These are phyloP conservation scores for Cryptus viduatorius DNA, from an alignment of 2,888 invertebrate genomes.

Conservation along the genomic window DNA sequence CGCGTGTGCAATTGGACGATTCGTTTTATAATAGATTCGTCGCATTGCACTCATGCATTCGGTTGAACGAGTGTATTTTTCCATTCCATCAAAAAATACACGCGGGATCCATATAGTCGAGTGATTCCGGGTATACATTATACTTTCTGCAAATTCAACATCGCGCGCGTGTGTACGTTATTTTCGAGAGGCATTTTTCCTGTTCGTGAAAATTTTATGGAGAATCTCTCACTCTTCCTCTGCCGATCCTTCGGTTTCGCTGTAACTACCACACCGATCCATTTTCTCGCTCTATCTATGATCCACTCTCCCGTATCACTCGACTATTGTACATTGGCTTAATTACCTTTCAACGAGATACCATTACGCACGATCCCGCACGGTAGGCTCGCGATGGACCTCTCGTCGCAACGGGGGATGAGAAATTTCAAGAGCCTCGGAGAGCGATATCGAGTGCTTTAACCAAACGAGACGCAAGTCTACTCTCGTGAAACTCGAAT, in stretches of 20 bases:
- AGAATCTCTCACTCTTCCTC: background rate
- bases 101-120: background rate
- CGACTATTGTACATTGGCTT: conserved; percentile 25
- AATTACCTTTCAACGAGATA: conserved; percentile 33
- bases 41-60: background rate
- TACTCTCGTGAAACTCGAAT: background rate
- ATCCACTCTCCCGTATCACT: conserved; percentile 6
- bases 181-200: background rate
- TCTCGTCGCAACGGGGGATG: conserved; percentile 18
- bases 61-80: background rate
- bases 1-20: background rate
- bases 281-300: background rate
- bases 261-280: background rate
- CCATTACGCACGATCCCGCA: conserved; percentile 21
- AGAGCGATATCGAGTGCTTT: background rate
- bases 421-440: conserved; percentile 9
- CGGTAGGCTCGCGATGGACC: conserved; percentile 2
- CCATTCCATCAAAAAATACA: background rate
- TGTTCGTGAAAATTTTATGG: conserved; percentile 7
- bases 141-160: background rate
- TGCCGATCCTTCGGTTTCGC: conserved; percentile 1
- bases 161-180: background rate
- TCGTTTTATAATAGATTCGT: background rate
- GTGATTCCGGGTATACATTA: background rate
- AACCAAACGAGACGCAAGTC: conserved; percentile 5